Evolutionary conservation across 2,888 invertebrate genomes (phyloP).

Genomic region (Eupithecia vulgata): DNA sequence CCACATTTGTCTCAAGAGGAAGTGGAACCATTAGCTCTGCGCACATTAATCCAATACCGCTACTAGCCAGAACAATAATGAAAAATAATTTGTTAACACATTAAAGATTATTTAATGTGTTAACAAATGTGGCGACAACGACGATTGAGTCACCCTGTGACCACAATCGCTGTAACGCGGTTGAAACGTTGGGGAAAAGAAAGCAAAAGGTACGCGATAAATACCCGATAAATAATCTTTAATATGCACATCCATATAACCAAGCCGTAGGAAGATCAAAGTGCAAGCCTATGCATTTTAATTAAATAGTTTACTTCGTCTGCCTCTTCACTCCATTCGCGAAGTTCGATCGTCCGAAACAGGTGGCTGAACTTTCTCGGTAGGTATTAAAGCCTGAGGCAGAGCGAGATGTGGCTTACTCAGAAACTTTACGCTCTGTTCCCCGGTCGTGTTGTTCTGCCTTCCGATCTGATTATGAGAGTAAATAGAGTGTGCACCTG

Average conservation of each 20-base stretch:
- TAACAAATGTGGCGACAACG: too few species aligned
- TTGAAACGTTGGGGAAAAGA: too few species aligned
- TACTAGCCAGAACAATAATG: too few species aligned
- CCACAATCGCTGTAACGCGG: too few species aligned
- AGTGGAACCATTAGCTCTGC: background rate
- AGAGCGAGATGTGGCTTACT: background rate
- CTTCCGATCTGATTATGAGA: background rate
- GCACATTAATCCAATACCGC: too few species aligned
- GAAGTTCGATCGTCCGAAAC: background rate
- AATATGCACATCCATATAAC: background rate
- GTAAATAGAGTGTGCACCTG: background rate
- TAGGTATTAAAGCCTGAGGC: background rate
- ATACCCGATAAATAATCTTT: too few species aligned
- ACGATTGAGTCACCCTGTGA: too few species aligned
- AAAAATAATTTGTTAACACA: too few species aligned
- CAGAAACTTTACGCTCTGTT: background rate
- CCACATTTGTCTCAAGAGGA: background rate
- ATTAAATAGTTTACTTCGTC: slow-evolving; percentile 30
- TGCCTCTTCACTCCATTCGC: slow-evolving; percentile 13
- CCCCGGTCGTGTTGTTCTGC: background rate
- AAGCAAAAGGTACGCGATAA: too few species aligned
- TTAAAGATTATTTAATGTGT: too few species aligned
- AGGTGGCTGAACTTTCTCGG: background rate
- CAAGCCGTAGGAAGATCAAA: slow-evolving; percentile 13
- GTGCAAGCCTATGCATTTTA: slow-evolving; percentile 31